Conservation (phyloP, 2,797 vertebrate genomes). For the Chloroceryle inda region DNA sequence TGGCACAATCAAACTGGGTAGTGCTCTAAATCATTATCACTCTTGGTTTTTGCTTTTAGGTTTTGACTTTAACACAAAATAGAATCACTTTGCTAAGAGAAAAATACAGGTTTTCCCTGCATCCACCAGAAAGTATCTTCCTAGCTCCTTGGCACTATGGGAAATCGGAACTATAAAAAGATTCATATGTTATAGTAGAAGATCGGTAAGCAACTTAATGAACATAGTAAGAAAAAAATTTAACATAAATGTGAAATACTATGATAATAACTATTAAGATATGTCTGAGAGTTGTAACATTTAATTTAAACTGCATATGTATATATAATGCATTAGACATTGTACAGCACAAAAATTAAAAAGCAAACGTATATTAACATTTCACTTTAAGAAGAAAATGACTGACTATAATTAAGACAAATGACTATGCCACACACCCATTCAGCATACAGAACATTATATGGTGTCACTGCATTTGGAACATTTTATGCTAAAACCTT, state of each 20-base stretch:
- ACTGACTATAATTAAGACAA: conserved; percentile 44
- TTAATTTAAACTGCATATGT: background rate
- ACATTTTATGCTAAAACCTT: conserved; percentile 30
- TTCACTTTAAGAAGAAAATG: conserved; percentile 23
- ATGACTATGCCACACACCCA: background rate
- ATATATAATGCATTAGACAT: background rate
- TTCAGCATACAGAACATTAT: conserved; percentile 2
- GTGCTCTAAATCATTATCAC: background rate
- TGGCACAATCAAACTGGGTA: background rate
- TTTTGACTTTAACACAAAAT: background rate
- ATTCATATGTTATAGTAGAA: background rate
- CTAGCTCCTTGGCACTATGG: background rate
- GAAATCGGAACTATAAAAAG: background rate
- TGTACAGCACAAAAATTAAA: background rate
- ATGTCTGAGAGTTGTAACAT: background rate
- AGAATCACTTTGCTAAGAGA: background rate
- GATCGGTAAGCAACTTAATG: background rate
- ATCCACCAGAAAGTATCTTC: background rate
- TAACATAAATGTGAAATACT: background rate
- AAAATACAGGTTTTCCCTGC: background rate
- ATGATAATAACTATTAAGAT: background rate
- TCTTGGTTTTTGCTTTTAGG: background rate
- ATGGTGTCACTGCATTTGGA: conserved; percentile 15
- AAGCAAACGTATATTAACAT: background rate
- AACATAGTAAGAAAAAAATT: background rate